Evolutionary conservation across 2,113 vertebrate species (phyloP), one percentile per base, ranked within the genome.

Genomic region (Epinephelus fuscoguttatus): DNA sequence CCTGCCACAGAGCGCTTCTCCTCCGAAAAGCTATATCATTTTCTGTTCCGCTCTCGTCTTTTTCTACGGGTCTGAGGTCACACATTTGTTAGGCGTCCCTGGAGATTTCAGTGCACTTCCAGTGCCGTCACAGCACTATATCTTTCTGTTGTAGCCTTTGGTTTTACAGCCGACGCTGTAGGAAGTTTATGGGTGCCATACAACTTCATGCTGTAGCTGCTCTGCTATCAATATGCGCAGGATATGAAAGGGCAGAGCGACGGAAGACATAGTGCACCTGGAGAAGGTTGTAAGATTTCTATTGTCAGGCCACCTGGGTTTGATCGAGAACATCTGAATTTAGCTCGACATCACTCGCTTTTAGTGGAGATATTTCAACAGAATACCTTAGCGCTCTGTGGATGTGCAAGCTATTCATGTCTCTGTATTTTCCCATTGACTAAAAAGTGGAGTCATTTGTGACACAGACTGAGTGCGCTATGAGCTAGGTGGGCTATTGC

Each of bases 221-320:
- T 84, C 70, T 61, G 76, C 64, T 80, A 79, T 91, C 77, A 85
- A 77, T 88, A 78, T 73, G 67, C 84, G 86, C n/a, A 6, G 60
- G 80, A 88, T 93, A 82, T 86, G 73, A 93, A 94, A 91, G 87
- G 76, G 81, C 86, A 91, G 80, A 75, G 70, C 12, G 56, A 85
- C 80, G 62, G 75, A 92, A 91, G 81, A 81, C 57, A 67, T 6
- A 55, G 71, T 56, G 75, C 82, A 90, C 89, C 87, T 90, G 89
- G 85, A 79, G 37, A 87, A 71, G 56, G 37, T 63, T 62, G 70
- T 82, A 82, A 61, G 72, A 78, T 66, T 90, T 71, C 70, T 68
- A 27, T 76, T 37, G 70, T 86, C 50, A 30, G 64, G 59, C 50
- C 80, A 89, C 73, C 78, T 91, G 81, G 87, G 60, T 86, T 90